Base-by-base conservation (phyloP, 2,797 vertebrate genomes). In the Chaunax sp. region DNA sequence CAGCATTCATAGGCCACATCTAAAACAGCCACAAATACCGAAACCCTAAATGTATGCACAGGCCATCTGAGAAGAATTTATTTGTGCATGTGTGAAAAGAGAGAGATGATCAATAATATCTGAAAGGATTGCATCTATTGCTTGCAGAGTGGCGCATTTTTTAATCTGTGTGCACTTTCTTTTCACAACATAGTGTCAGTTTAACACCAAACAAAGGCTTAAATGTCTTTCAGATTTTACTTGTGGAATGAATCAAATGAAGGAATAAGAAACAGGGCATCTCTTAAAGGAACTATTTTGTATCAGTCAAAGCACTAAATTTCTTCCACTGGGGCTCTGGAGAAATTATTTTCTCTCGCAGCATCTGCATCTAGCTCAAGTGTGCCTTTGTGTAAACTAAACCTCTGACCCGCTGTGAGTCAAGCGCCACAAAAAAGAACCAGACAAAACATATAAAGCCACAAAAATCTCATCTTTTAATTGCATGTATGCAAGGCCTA, bases 401-500 rank as follows among this genome's bases (percentile, higher is more conserved):
- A 78, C 50, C 60, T 70, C 14, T 59, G 72, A 71, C 74, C 64
- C 61, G 11, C 0, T 23, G 35, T 0, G 1, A 60, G 58, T 44
- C 58, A 74, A 50, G 46, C 41, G n/a, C 19, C 46, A 60, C 13
- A 64, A 59, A 63, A 81, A 69, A 62, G 25, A 72, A 33, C 2
- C 63, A 59, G 54, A 79, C 62, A 72, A 71, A 69, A 79, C 18
- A 47, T 45, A 68, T 30, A 51, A 68, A 45, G 51, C 49, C 52
- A 55, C 38, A 67, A 19, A 76, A 73, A 73, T 54, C 25, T 52
- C 22, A 20, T 19, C n/a, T 69, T 79, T 80, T 84, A 86, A 85
- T 83, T 85, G 60, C 64, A 57, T 84, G 80, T 76, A 78, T 87
- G 65, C 69, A 60, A 80, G 78, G 45, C 45, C 58, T 64, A 72